Evolutionary conservation across 2,888 invertebrate genomes (phyloP).

Genomic region (Muschampia plurimacula): DNA sequence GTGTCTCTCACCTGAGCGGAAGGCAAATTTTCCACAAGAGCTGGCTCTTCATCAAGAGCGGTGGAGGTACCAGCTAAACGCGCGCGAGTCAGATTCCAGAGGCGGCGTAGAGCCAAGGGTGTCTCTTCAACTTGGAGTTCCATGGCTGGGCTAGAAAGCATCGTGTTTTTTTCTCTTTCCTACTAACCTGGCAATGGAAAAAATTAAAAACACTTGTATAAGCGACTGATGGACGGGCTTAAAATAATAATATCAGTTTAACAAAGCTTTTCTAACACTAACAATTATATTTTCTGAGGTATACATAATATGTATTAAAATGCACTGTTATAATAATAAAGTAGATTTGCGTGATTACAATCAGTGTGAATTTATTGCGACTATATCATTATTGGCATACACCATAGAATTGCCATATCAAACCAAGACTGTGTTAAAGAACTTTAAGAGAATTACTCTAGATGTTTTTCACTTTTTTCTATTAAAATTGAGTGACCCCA

Average conservation of each 20-base stretch:
- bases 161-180: constrained; percentile 52
- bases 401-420: too few relatives aligned
- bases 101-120: constrained; percentile 78
- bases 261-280: not conserved
- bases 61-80: constrained; percentile 79
- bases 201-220: not conserved
- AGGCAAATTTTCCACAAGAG: constrained; percentile 73
- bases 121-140: constrained; percentile 86
- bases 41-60: constrained; percentile 70
- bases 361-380: not conserved
- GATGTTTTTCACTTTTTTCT: too few relatives aligned
- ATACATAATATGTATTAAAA: not conserved
- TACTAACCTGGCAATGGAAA: constrained; percentile 15
- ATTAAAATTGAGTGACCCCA: too few relatives aligned
- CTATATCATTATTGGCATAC: not conserved
- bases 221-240: too few relatives aligned
- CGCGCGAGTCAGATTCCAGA: constrained; percentile 82
- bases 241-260: too few relatives aligned
- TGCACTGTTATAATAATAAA: not conserved
- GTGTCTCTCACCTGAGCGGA: constrained; percentile 70
- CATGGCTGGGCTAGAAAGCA: constrained; percentile 79
- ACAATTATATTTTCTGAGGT: not conserved
- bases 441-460: too few relatives aligned
- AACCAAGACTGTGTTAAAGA: too few relatives aligned
- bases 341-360: not conserved